These are phyloP conservation scores for Eustalomyia histrio DNA, from an alignment of 2,888 invertebrate species.

Conservation along the genomic window DNA sequence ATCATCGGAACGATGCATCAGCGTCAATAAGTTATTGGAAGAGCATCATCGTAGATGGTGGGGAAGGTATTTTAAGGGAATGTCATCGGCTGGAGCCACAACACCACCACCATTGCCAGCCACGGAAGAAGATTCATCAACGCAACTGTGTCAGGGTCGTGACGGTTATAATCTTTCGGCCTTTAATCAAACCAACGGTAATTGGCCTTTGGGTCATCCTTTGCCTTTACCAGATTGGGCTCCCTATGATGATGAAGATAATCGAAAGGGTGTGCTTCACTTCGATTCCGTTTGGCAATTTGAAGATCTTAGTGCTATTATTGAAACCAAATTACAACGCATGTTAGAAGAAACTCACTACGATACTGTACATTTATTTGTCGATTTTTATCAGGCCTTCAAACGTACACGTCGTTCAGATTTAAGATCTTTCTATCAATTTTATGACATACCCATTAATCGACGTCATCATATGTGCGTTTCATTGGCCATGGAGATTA, in stretches of 20 bases:
- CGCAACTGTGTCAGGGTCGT: slow-evolving; percentile 73
- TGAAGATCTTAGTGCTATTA: slow-evolving; percentile 88
- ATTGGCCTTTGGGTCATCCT: slow-evolving; percentile 86
- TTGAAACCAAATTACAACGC: slow-evolving; percentile 89
- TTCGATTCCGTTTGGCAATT: slow-evolving; percentile 82
- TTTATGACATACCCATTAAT: slow-evolving; percentile 89
- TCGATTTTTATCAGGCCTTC: slow-evolving; percentile 84
- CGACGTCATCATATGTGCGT: slow-evolving; percentile 92
- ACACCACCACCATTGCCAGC: background rate
- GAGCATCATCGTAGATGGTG: slow-evolving; percentile 71
- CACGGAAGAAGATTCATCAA: slow-evolving; percentile 50
- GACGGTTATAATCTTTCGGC: slow-evolving; percentile 79
- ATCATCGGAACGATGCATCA: slow-evolving; percentile 76
- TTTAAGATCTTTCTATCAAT: slow-evolving; percentile 86
- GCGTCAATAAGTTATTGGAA: slow-evolving; percentile 73
- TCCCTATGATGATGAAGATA: slow-evolving; percentile 70
- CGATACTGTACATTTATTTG: slow-evolving; percentile 92
- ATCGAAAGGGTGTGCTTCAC: slow-evolving; percentile 79
- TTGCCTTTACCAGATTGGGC: slow-evolving; percentile 89
- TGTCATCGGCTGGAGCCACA: slow-evolving; percentile 33
- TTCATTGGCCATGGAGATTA: slow-evolving; percentile 90
- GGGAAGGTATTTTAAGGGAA: slow-evolving; percentile 52
- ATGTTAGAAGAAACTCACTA: slow-evolving; percentile 92
- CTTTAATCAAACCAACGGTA: slow-evolving; percentile 80
- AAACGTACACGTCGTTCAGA: slow-evolving; percentile 83